Conservation (phyloP, 53 echinoderm and acorn worm species). For the Paracentrotus lividus region DNA sequence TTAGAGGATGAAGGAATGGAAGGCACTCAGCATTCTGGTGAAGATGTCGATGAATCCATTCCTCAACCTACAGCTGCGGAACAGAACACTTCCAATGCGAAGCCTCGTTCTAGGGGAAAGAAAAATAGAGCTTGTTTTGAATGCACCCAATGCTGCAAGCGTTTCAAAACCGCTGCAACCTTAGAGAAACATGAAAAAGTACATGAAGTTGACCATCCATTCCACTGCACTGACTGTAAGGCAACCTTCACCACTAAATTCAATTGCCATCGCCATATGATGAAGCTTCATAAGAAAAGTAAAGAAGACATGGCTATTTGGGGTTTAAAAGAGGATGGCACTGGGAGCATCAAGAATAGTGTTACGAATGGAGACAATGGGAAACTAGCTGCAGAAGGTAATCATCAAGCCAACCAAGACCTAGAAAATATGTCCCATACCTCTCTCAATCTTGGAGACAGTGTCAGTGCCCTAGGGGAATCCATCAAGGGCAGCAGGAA, state of each 20-base stretch:
- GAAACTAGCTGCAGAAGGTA: neutral
- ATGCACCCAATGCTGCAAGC: constrained; percentile 94
- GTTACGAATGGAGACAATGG: constrained; percentile 47
- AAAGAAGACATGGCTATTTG: constrained; percentile 81
- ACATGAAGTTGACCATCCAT: constrained; percentile 96
- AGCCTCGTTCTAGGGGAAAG: constrained; percentile 55
- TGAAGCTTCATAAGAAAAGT: constrained; percentile 91
- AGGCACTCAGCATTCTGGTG: neutral
- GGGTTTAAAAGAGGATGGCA: constrained; percentile 38
- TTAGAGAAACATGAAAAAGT: constrained; percentile 92
- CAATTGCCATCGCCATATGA: constrained; percentile 99
- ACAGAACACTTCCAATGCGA: neutral
- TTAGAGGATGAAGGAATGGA: constrained; percentile 36
- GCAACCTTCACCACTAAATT: constrained; percentile 99
- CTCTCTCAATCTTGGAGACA: constrained; percentile 62
- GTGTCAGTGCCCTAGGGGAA: constrained; percentile 59
- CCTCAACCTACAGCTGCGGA: neutral
- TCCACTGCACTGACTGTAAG: constrained; percentile 88
- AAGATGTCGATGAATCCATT: neutral
- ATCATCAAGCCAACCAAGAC: neutral
- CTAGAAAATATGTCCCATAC: constrained; percentile 43
- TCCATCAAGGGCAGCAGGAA: constrained; percentile 42
- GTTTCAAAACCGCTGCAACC: constrained; percentile 91
- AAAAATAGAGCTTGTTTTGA: constrained; percentile 82
- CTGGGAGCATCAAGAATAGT: constrained; percentile 40